These are phyloP conservation scores for Lycocorax pyrrhopterus DNA, from an alignment of 2,113 vertebrate genomes.

Conservation along the genomic window DNA sequence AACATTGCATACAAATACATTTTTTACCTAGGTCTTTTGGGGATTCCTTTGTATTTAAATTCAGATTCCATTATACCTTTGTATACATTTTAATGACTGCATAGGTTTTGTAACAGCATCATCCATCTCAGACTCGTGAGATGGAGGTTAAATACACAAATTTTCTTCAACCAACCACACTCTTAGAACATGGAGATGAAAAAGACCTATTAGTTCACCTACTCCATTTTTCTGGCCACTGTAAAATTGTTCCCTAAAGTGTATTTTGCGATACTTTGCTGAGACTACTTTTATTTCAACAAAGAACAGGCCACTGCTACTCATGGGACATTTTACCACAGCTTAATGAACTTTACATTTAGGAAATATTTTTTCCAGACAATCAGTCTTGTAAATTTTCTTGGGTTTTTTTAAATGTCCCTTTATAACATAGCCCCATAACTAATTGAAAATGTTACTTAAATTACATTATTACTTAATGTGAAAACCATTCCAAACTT, in stretches of 20 bases:
- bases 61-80: not conserved
- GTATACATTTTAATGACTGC: not conserved
- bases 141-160: not conserved
- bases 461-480: not conserved
- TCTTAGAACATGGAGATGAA: not conserved
- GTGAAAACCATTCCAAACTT: not conserved
- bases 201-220: not conserved
- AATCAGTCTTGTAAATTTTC: not conserved
- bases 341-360: not conserved
- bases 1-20: not conserved
- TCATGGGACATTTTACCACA: not conserved
- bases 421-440: not conserved
- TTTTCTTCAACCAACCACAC: not conserved
- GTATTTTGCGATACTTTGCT: constrained; percentile 10
- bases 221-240: not conserved
- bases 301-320: not conserved
- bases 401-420: not conserved
- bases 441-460: not conserved
- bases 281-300: not conserved
- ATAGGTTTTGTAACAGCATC: not conserved
- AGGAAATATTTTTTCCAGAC: constrained; percentile 5
- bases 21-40: not conserved
- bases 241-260: not conserved
- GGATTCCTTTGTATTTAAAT: not conserved
- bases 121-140: not conserved